These are phyloP conservation scores for Hylaea fasciaria DNA, from an alignment of 2,888 invertebrate species.

Conservation along the genomic window DNA sequence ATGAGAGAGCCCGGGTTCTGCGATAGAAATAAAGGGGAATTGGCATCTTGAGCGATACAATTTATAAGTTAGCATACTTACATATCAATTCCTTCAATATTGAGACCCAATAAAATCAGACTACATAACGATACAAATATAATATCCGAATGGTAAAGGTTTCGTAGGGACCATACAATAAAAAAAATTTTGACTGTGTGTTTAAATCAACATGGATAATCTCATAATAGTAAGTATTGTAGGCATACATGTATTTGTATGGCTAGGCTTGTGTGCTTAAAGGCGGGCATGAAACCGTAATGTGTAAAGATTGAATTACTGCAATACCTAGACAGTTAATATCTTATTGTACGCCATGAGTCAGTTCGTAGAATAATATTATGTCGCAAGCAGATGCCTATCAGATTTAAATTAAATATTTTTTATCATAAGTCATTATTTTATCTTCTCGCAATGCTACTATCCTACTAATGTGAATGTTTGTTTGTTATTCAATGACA, in stretches of 20 bases:
- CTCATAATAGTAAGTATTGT: no score
- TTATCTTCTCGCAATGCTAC: no score
- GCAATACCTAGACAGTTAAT: no score
- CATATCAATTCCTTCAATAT: conserved; percentile 33
- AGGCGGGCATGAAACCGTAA: background rate
- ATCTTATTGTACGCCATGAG: no score
- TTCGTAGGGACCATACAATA: conserved; percentile 13
- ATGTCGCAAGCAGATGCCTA: no score
- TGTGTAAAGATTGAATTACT: no score
- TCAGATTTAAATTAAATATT: no score
- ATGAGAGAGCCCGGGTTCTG: conserved; percentile 67
- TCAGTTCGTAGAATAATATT: no score
- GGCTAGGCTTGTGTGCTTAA: conserved; percentile 10
- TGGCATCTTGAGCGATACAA: conserved; percentile 62
- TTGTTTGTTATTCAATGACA: no score
- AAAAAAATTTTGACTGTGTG: conserved; percentile 18
- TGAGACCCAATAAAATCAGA: conserved; percentile 13
- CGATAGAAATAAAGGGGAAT: conserved; percentile 70
- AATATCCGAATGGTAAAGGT: conserved; percentile 3
- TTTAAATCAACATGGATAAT: conserved; percentile 21
- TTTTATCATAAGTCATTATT: no score
- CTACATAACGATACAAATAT: conserved; percentile 15
- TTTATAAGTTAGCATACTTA: conserved; percentile 42
- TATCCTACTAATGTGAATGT: no score
- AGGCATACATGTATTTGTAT: conserved; percentile 26